phyloP scores from a whole-genome alignment of 2,797 vertebrate species.

The Sebastes trivittatus region DNA sequence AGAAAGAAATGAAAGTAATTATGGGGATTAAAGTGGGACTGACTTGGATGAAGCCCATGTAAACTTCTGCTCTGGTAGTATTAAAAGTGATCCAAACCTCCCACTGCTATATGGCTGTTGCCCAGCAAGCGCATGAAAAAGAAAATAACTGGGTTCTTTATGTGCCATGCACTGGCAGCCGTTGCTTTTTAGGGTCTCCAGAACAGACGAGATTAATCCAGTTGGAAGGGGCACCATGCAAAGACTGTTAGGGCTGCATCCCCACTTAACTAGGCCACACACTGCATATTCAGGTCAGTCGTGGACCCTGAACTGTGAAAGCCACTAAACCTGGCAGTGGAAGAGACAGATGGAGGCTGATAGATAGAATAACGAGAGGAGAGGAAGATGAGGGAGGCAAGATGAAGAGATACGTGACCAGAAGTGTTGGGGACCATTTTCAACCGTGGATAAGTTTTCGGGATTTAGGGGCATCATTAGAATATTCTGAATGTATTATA shows the following conservation, averaged over 20 bases:
- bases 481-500: accelerated
- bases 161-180: conserved; percentile 76
- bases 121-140: conserved; percentile 70
- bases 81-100: conserved; percentile 82
- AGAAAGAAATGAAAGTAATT: conserved; percentile 43
- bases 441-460: background rate
- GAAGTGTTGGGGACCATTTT: background rate
- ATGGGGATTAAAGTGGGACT: conserved; percentile 36
- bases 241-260: conserved; percentile 72
- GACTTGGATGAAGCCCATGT: conserved; percentile 38
- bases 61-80: conserved; percentile 52
- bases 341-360: conserved; percentile 9
- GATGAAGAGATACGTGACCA: background rate
- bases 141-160: conserved; percentile 57
- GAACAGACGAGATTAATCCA: conserved; percentile 70
- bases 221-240: conserved; percentile 76
- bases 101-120: conserved; percentile 78
- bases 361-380: background rate
- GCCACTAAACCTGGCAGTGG: conserved; percentile 38
- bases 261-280: conserved; percentile 65
- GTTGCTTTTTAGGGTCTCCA: conserved; percentile 57
- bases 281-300: conserved; percentile 53
- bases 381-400: background rate
- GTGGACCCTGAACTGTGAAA: conserved; percentile 43
- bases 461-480: background rate